Percentiles rank a stretch among this genome's conserved stretches.
Conservation (phyloP, 2,888 invertebrate species). For the Lobophora halterata region DNA sequence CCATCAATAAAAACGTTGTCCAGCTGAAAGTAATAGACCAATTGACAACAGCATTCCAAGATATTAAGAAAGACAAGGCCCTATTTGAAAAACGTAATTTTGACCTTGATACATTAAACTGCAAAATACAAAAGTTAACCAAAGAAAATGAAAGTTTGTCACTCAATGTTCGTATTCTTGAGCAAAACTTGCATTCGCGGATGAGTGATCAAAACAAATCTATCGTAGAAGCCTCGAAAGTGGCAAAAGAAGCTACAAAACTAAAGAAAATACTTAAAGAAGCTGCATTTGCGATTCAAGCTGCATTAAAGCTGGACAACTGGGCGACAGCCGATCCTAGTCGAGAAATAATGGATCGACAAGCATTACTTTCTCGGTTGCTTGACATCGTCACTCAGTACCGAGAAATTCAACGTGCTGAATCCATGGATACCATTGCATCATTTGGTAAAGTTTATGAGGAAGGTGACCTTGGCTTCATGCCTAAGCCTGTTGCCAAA, state of each 20-base stretch:
- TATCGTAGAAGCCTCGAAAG: conserved; percentile 63
- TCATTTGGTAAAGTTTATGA: conserved; percentile 80
- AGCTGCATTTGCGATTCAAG: conserved; percentile 82
- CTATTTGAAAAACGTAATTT: conserved; percentile 61
- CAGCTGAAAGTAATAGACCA: conserved; percentile 84
- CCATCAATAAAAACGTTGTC: conserved; percentile 80
- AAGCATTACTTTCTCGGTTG: conserved; percentile 77
- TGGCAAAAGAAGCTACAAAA: conserved; percentile 76
- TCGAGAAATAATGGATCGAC: conserved; percentile 66
- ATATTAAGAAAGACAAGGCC: conserved; percentile 69
- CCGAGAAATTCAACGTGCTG: conserved; percentile 60
- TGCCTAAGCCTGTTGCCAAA: conserved; percentile 71
- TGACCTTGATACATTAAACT: conserved; percentile 61
- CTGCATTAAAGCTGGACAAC: conserved; percentile 76
- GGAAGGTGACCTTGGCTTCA: conserved; percentile 84
- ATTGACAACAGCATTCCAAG: conserved; percentile 80
- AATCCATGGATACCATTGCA: conserved; percentile 66
- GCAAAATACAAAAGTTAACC: conserved; percentile 61
- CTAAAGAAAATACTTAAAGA: conserved; percentile 81
- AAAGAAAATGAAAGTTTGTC: conserved; percentile 69
- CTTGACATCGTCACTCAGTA: conserved; percentile 74
- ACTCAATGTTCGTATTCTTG: conserved; percentile 70
- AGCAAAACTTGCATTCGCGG: conserved; percentile 80
- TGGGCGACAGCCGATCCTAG: conserved; percentile 58
- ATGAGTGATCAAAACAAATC: conserved; percentile 72